Conservation (phyloP, 2,888 invertebrate genomes). For the Dolichopus griseipennis region DNA sequence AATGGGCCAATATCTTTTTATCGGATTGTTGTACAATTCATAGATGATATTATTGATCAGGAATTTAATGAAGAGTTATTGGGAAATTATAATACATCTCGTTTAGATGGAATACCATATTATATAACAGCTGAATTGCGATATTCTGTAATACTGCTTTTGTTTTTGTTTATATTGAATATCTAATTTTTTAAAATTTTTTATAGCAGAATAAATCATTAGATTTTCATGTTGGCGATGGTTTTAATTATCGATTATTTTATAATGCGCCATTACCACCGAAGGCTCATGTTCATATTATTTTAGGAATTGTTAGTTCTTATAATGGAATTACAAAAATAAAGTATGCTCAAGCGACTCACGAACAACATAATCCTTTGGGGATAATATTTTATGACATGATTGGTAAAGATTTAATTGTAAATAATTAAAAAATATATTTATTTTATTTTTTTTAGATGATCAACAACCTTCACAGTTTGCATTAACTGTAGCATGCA, state of each 20-base stretch:
- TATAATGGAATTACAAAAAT: conserved; percentile 56
- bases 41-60: conserved; percentile 58
- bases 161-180: neutral
- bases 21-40: conserved; percentile 57
- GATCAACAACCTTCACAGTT: conserved; percentile 38
- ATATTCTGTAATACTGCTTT: conserved; percentile 45
- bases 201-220: conserved; percentile 47
- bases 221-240: conserved; percentile 71
- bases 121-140: conserved; percentile 76
- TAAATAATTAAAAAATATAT: neutral
- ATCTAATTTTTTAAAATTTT: neutral
- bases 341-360: conserved; percentile 53
- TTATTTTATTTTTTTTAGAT: conserved; percentile 14
- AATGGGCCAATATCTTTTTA: conserved; percentile 72
- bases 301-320: conserved; percentile 62
- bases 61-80: conserved; percentile 54
- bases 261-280: conserved; percentile 64
- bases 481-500: conserved; percentile 55
- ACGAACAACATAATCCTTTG: conserved; percentile 37
- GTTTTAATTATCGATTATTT: conserved; percentile 60
- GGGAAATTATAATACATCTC: conserved; percentile 58
- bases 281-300: conserved; percentile 55
- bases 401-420: conserved; percentile 38
- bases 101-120: conserved; percentile 59
- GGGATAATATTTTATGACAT: conserved; percentile 31